phyloP scores from a whole-genome alignment of 1,140 invertebrate species.

The Schlechtendalia chinensis region DNA sequence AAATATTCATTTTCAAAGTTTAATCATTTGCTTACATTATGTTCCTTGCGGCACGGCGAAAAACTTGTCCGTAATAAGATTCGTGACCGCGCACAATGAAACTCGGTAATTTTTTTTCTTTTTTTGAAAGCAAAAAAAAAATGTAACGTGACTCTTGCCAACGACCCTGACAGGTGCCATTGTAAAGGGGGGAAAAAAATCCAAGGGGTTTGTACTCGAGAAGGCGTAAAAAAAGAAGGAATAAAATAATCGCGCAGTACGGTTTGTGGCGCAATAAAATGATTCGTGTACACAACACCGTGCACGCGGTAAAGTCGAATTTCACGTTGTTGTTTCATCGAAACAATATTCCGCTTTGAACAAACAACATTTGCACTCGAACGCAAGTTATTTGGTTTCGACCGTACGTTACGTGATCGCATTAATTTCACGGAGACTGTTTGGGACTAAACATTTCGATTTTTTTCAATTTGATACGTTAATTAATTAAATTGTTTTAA shows the following conservation, averaged over 20 bases:
- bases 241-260: slow-evolving; percentile 25
- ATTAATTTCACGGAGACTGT: too few relatives aligned
- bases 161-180: slow-evolving; percentile 8
- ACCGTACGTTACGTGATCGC: too few relatives aligned
- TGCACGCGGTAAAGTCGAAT: not conserved
- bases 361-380: too few relatives aligned
- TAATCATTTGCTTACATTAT: not conserved
- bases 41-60: not conserved
- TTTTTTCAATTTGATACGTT: too few relatives aligned
- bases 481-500: too few relatives aligned
- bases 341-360: not conserved
- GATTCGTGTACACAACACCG: slow-evolving; percentile 25
- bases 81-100: slow-evolving; percentile 36
- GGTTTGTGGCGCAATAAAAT: not conserved
- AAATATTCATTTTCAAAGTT: not conserved
- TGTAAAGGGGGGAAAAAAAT: not conserved
- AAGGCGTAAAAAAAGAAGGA: slow-evolving; percentile 34
- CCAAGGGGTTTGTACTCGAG: slow-evolving; percentile 23
- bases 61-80: not conserved
- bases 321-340: slow-evolving; percentile 2
- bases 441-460: too few relatives aligned
- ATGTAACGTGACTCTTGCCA: slow-evolving; percentile 32
- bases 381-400: too few relatives aligned
- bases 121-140: not conserved
- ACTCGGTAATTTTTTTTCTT: not conserved